Conservation (phyloP, 2,113 vertebrate species). For the Chunga burmeisteri region DNA sequence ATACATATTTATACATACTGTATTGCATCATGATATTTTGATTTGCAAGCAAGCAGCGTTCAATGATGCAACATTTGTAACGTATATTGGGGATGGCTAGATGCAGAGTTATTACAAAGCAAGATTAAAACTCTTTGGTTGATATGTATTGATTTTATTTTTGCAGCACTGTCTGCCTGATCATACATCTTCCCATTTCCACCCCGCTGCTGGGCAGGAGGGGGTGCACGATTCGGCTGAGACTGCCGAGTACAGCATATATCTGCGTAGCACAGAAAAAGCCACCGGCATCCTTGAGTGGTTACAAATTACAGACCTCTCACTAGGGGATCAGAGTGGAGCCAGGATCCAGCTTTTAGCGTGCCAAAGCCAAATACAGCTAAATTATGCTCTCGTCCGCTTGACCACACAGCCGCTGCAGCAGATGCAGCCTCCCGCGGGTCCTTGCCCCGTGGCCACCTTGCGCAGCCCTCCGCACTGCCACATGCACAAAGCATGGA, state of each 20-base stretch:
- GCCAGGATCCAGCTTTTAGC: neutral
- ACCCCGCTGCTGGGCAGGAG: neutral
- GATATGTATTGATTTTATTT: conserved; percentile 14
- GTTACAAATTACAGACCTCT: conserved; percentile 13
- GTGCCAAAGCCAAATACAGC: neutral
- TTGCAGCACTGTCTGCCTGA: neutral
- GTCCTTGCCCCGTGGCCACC: rapidly evolving
- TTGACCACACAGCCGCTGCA: neutral
- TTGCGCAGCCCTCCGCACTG: rapidly evolving
- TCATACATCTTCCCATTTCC: neutral
- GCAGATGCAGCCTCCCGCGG: neutral
- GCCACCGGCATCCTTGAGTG: neutral
- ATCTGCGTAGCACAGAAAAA: neutral
- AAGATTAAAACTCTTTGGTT: neutral
- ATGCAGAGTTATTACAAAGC: neutral
- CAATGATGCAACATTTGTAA: neutral
- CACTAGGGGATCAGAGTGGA: neutral
- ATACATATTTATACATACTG: neutral
- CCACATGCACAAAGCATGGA: neutral
- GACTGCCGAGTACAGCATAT: rapidly evolving
- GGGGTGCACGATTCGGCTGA: rapidly evolving
- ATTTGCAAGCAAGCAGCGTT: neutral
- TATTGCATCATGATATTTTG: rapidly evolving
- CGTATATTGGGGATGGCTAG: neutral
- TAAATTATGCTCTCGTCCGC: neutral